Conservation (phyloP, 2,797 vertebrate genomes). For the Gymnocypris eckloni region DNA sequence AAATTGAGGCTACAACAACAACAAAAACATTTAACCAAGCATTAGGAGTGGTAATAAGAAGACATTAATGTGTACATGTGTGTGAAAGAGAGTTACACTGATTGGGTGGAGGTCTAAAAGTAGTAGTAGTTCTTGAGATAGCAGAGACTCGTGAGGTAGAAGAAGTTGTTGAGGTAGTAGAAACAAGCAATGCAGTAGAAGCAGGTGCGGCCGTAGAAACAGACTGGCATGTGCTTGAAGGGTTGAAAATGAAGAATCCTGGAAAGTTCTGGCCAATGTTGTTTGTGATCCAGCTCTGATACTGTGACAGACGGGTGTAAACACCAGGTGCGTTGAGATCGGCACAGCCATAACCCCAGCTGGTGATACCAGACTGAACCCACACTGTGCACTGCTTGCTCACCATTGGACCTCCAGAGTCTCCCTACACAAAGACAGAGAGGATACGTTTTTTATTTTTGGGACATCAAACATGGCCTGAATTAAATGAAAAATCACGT, state of each 20-base stretch:
- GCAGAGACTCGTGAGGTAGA: not conserved
- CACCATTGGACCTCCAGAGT: slow-evolving; percentile 66
- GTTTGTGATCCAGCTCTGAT: slow-evolving; percentile 67
- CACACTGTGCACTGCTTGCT: slow-evolving; percentile 64
- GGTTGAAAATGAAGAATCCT: slow-evolving; percentile 37
- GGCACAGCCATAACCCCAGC: slow-evolving; percentile 74
- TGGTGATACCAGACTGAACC: slow-evolving; percentile 73
- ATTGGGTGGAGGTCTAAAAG: not conserved
- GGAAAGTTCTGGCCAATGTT: slow-evolving; percentile 14
- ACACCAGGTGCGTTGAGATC: slow-evolving; percentile 67
- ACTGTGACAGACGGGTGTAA: slow-evolving; percentile 68
- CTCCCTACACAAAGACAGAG: slow-evolving; percentile 40
- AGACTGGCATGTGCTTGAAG: not conserved
- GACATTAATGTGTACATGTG: not conserved
- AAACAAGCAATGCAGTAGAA: not conserved
- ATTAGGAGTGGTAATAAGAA: slow-evolving; percentile 60
- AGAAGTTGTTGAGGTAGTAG: not conserved
- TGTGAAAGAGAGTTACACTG: slow-evolving; percentile 20
- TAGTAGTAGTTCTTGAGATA: not conserved
- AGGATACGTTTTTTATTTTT: not conserved
- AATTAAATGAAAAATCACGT: not conserved
- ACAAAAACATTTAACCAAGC: slow-evolving; percentile 72
- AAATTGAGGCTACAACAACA: slow-evolving; percentile 5
- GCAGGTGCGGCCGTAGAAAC: not conserved
- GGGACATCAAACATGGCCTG: not conserved